Evolutionary conservation across 2,113 vertebrate genomes (phyloP).

Genomic region (human (Homo sapiens)): DNA sequence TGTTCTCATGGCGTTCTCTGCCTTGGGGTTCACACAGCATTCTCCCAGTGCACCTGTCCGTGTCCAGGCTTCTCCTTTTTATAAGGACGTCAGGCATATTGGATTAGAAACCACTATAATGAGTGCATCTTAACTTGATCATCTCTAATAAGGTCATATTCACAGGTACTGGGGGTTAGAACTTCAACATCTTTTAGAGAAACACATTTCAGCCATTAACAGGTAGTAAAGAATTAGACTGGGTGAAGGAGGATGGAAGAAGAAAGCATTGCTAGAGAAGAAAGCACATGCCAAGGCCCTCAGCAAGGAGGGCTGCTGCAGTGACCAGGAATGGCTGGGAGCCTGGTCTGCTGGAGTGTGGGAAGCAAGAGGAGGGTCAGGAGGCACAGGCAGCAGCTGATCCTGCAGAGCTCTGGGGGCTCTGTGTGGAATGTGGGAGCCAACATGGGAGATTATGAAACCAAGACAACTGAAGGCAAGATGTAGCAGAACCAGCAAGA

Average conservation of each 20-base stretch:
- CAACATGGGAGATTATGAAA: neutral
- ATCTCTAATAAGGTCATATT: neutral
- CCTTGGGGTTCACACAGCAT: neutral
- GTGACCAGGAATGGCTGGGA: neutral
- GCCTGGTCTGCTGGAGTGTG: rapidly evolving
- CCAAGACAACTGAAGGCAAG: neutral
- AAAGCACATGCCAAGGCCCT: neutral
- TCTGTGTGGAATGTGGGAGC: neutral
- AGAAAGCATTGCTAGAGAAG: neutral
- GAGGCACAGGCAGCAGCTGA: neutral
- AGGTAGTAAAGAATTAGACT: neutral
- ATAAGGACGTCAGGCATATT: neutral
- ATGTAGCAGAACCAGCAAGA: neutral
- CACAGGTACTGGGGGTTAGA: neutral
- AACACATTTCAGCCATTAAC: neutral
- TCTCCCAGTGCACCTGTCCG: neutral
- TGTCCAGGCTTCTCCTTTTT: neutral
- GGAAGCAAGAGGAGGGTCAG: neutral
- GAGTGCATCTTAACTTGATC: neutral
- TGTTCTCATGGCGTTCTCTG: neutral
- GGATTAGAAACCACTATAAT: neutral
- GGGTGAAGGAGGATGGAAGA: too few relatives aligned
- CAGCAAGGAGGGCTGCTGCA: neutral
- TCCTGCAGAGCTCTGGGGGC: too few relatives aligned
- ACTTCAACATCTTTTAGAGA: neutral